These are phyloP conservation scores for Ditylenchus weischeri DNA, from an alignment of 2,888 invertebrate species.

Conservation along the genomic window DNA sequence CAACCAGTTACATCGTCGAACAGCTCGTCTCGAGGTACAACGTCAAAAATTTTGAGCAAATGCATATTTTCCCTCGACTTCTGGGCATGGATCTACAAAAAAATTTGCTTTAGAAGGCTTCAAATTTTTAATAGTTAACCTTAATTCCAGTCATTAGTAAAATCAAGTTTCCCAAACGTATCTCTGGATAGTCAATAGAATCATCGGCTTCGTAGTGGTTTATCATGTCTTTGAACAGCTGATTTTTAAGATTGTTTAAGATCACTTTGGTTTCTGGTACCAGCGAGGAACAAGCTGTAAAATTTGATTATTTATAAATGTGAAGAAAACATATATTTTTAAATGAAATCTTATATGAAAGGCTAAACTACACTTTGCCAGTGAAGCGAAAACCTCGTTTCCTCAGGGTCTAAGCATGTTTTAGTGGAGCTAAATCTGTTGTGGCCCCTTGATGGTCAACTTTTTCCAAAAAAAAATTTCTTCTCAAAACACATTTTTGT, in stretches of 20 bases:
- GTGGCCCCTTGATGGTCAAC: too few relatives aligned
- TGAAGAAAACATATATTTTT: too few relatives aligned
- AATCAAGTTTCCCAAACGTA: constrained; percentile 46
- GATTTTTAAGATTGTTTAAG: constrained; percentile 39
- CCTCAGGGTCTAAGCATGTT: too few relatives aligned
- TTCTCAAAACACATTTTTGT: too few relatives aligned
- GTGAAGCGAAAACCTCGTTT: too few relatives aligned
- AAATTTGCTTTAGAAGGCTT: too few relatives aligned
- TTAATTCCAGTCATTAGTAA: constrained; percentile 46
- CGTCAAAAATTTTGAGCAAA: constrained; percentile 45
- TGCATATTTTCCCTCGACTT: constrained; percentile 53
- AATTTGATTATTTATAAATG: too few relatives aligned
- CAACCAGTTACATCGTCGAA: constrained; percentile 47
- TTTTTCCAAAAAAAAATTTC: too few relatives aligned
- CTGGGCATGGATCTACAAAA: constrained; percentile 42
- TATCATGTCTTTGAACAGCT: constrained; percentile 43
- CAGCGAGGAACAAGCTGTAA: background rate
- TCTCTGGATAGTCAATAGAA: constrained; percentile 42
- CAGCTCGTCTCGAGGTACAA: constrained; percentile 44
- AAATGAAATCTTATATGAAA: too few relatives aligned
- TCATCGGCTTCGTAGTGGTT: constrained; percentile 39
- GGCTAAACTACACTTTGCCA: too few relatives aligned
- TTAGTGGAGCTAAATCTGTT: too few relatives aligned
- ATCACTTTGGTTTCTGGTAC: constrained; percentile 27
- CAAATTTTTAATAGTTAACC: constrained; percentile 20